Evolutionary conservation across 2,113 vertebrate species (phyloP), one percentile per base, ranked within the genome.

Genomic region (Pteropus alecto): DNA sequence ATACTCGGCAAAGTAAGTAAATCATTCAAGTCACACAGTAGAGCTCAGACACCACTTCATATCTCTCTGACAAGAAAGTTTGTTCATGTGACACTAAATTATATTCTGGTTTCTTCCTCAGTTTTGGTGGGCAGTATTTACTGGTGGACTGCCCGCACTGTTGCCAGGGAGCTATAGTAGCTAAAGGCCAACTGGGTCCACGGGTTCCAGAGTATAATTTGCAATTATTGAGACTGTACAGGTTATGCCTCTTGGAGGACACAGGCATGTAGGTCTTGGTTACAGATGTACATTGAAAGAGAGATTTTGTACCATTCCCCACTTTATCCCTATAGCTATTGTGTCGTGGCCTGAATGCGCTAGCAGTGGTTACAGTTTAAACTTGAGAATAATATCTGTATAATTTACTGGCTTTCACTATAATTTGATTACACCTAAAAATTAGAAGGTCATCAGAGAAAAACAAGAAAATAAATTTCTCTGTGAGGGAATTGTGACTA

Each of bases 401-500:
- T 71, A 86, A 95, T 90, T 94, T 51, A 70, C 14, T 71, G 35
- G 54, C 21, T 79, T 97, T 96, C 58, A 78, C 33, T 92, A 68
- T 9, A 93, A 94, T 96, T 74, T 84, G 85, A 95, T 93, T 78
- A 87, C 19, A 87, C 30, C 68, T 93, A 30, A 86, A 97, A 87
- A 94, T 95, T 90, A 97, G 93, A 96, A 96, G 90, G 95, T 93
- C 76, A 95, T 89, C 85, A 92, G 30, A 71, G n/a, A 24, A 93
- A 96, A 97, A 95, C 77, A 95, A 28, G 93, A 79, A 85, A 97
- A 93, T 87, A 97, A 87, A 93, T 95, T 95, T 96, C 11, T 90
- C 85, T 88, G 48, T 54, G 33, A 71, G 71, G 74, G 61, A 92
- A 84, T 38, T 94, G 68, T 93, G 93, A 91, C 89, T 92, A 76